A percentile compares a stretch with the other conserved stretches of the same genome.
These are phyloP conservation scores for Eugnorisma glareosa DNA, from an alignment of 2,888 invertebrate species.

Conservation along the genomic window DNA sequence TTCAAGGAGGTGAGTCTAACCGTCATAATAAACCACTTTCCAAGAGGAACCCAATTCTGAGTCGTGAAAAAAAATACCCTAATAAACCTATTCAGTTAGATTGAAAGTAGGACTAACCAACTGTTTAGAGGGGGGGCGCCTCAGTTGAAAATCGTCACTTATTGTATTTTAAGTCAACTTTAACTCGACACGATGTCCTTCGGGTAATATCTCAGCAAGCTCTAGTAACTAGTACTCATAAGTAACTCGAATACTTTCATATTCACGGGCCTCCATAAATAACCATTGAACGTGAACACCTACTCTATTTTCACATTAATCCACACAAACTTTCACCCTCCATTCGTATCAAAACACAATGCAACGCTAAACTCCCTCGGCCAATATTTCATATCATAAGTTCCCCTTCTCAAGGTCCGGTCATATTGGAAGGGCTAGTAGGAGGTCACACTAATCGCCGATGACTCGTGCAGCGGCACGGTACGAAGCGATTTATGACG, in stretches of 20 bases:
- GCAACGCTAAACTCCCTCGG: slow-evolving; percentile 31
- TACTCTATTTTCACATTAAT: slow-evolving; percentile 5
- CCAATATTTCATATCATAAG: slow-evolving; percentile 57
- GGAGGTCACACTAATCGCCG: slow-evolving; percentile 74
- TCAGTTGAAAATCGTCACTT: not conserved
- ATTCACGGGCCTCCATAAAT: not conserved
- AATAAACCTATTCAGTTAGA: not conserved
- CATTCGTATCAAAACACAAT: slow-evolving; percentile 47
- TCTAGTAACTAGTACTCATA: not conserved
- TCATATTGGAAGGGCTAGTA: slow-evolving; percentile 68
- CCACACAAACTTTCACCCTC: slow-evolving; percentile 10
- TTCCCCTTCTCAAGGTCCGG: slow-evolving; percentile 44
- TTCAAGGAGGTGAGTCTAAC: no score
- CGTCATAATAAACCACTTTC: no score
- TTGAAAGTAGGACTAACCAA: not conserved
- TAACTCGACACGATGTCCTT: not conserved
- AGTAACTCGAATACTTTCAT: not conserved
- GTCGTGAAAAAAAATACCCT: no score
- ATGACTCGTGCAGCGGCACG: slow-evolving; percentile 73
- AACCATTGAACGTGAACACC: no score
- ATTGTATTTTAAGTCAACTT: not conserved
- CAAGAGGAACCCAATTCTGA: no score
- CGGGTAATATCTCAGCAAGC: not conserved
- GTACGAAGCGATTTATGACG: slow-evolving; percentile 78
- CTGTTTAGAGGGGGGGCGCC: not conserved